Percentiles rank a stretch among this genome's conserved stretches.
These are phyloP conservation scores for Pelmatolapia mariae DNA, from an alignment of 2,113 vertebrate species.

Conservation along the genomic window DNA sequence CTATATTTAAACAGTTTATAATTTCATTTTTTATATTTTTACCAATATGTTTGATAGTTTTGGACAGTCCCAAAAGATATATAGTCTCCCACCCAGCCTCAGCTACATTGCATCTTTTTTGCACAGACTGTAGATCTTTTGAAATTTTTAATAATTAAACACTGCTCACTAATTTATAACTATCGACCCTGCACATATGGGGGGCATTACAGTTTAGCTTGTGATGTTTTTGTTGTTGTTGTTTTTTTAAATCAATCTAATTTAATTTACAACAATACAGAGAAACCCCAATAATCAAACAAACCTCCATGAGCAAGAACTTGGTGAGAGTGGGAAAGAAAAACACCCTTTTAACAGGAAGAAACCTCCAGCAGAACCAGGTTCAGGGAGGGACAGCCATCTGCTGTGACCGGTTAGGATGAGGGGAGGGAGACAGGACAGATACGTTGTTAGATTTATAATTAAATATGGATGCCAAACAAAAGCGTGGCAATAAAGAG, in stretches of 20 bases:
- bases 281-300: neutral
- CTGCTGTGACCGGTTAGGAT: neutral
- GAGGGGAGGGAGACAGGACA: neutral
- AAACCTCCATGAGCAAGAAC: neutral
- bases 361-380: neutral
- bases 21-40: neutral
- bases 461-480: neutral
- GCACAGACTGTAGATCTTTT: neutral
- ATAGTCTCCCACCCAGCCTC: neutral
- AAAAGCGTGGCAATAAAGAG: neutral
- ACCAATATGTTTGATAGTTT: neutral
- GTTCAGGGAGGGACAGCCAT: neutral
- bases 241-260: neutral
- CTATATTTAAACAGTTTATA: neutral
- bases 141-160: neutral
- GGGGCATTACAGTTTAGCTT: rapidly evolving
- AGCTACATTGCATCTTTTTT: neutral
- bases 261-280: neutral
- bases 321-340: neutral
- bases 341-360: neutral
- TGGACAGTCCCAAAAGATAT: neutral
- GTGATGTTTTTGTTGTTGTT: rapidly evolving
- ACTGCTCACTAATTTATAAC: neutral
- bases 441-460: neutral
- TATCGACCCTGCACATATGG: neutral